A percentile compares a stretch with the other conserved stretches of the same genome.
Conservation (phyloP, 1,140 invertebrate species). For the Delia radicum region DNA sequence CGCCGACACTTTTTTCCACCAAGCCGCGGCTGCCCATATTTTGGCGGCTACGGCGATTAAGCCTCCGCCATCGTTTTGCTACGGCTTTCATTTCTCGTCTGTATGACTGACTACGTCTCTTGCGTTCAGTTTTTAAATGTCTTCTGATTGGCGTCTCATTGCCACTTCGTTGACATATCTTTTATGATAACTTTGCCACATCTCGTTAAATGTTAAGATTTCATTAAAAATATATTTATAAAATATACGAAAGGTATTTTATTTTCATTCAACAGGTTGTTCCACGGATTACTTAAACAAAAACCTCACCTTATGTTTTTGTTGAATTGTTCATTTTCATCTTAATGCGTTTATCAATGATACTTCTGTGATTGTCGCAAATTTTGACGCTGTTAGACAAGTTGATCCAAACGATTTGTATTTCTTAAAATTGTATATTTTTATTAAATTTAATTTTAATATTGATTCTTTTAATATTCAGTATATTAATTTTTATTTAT, state of each 20-base stretch:
- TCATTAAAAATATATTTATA: neutral
- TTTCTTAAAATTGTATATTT: too few relatives aligned
- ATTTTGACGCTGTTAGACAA: slow-evolving; percentile 3
- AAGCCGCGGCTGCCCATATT: too few relatives aligned
- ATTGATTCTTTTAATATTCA: too few relatives aligned
- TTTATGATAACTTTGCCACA: slow-evolving; percentile 21
- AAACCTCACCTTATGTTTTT: neutral
- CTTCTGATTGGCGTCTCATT: neutral
- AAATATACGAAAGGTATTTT: too few relatives aligned
- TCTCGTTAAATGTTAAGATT: slow-evolving; percentile 4
- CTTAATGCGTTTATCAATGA: neutral
- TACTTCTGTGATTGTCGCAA: neutral
- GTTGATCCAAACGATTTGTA: too few relatives aligned
- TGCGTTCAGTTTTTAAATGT: neutral
- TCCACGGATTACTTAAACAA: neutral
- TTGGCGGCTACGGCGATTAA: too few relatives aligned
- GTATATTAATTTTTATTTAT: neutral
- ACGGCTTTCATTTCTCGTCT: too few relatives aligned
- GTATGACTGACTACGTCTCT: too few relatives aligned
- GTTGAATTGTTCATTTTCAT: neutral
- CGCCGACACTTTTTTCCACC: too few relatives aligned
- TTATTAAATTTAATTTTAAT: too few relatives aligned
- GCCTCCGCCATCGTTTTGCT: too few relatives aligned
- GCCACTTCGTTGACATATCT: slow-evolving; percentile 5
- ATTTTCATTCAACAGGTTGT: slow-evolving; percentile 2